A percentile compares a stretch with the other conserved stretches of the same genome.
phyloP scores from a whole-genome alignment of 1,140 invertebrate species.

The Zaprionus capensis region DNA sequence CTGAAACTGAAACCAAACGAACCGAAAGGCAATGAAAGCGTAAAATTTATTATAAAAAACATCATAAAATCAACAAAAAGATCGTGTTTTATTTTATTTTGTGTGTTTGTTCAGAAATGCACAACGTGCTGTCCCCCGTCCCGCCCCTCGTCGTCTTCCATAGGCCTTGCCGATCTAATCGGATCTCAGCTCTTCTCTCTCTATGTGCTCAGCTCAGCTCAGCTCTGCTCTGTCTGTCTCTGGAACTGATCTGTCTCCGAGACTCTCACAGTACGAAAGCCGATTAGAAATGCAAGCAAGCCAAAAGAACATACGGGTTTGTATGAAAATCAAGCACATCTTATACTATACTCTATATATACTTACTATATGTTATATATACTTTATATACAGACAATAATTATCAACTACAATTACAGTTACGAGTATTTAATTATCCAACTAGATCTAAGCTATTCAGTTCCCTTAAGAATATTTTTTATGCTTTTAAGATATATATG shows the following conservation, averaged over 20 bases:
- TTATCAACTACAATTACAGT: conserved; percentile 29
- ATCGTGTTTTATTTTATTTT: conserved; percentile 79
- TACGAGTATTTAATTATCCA: conserved; percentile 25
- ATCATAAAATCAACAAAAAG: conserved; percentile 38
- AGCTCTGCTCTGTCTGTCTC: conserved; percentile 73
- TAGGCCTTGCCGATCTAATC: conserved; percentile 16
- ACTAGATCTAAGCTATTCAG: conserved; percentile 47
- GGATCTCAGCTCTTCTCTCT: conserved; percentile 27
- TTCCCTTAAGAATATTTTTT: conserved; percentile 35
- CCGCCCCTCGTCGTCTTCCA: conserved; percentile 8
- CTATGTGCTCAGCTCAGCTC: conserved; percentile 45
- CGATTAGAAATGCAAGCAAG: conserved; percentile 76
- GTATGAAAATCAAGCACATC: conserved; percentile 75
- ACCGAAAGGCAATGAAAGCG: conserved; percentile 37
- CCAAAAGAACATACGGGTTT: conserved; percentile 75
- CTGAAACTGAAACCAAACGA: conserved; percentile 29
- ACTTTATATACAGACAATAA: conserved; percentile 6
- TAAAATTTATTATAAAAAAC: conserved; percentile 32
- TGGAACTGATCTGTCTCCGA: conserved; percentile 59
- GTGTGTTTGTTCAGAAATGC: conserved; percentile 80
- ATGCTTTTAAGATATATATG: conserved; percentile 39
- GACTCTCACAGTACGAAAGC: conserved; percentile 72
- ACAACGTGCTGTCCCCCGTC: conserved; percentile 60
- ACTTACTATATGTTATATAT: conserved; percentile 46
- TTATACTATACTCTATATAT: conserved; percentile 34